These are phyloP conservation scores for Galaxea fascicularis DNA, from an alignment of 92 coral and sea anemone species.

Conservation along the genomic window DNA sequence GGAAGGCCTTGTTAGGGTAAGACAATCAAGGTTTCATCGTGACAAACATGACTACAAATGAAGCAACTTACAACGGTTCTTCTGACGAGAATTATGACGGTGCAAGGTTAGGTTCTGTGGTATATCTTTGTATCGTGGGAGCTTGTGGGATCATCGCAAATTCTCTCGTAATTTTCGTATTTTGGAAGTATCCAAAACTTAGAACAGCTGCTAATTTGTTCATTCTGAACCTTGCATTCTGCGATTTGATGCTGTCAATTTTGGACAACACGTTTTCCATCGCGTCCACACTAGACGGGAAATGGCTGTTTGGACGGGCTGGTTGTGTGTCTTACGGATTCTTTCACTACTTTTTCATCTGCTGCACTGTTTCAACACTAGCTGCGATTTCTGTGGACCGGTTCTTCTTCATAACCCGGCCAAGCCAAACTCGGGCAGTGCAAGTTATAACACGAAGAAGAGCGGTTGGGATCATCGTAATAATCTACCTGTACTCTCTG, in stretches of 20 bases:
- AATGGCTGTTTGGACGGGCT: constrained; percentile 81
- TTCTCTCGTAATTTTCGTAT: constrained; percentile 79
- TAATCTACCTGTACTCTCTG: constrained; percentile 76
- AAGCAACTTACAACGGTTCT: constrained; percentile 20
- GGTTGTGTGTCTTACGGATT: constrained; percentile 90
- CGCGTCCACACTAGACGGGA: constrained; percentile 65
- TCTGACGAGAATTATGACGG: constrained; percentile 33
- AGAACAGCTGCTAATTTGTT: constrained; percentile 92
- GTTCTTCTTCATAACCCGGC: constrained; percentile 86
- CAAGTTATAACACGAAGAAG: constrained; percentile 70
- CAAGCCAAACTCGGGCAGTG: constrained; percentile 75
- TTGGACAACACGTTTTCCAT: constrained; percentile 79
- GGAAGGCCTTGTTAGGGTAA: not conserved
- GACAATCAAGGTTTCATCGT: not conserved
- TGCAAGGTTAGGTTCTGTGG: constrained; percentile 69
- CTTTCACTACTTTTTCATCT: constrained; percentile 80
- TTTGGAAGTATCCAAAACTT: constrained; percentile 81
- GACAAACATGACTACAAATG: constrained; percentile 32
- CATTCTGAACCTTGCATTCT: constrained; percentile 87
- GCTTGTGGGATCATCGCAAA: constrained; percentile 81
- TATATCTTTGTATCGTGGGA: constrained; percentile 77
- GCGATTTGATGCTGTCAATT: constrained; percentile 84
- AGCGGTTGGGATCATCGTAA: constrained; percentile 60
- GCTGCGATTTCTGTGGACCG: constrained; percentile 91
- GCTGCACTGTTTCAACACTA: constrained; percentile 83